These are phyloP conservation scores for Dryoscopus gambensis DNA, from an alignment of 2,113 vertebrate species.

Conservation along the genomic window DNA sequence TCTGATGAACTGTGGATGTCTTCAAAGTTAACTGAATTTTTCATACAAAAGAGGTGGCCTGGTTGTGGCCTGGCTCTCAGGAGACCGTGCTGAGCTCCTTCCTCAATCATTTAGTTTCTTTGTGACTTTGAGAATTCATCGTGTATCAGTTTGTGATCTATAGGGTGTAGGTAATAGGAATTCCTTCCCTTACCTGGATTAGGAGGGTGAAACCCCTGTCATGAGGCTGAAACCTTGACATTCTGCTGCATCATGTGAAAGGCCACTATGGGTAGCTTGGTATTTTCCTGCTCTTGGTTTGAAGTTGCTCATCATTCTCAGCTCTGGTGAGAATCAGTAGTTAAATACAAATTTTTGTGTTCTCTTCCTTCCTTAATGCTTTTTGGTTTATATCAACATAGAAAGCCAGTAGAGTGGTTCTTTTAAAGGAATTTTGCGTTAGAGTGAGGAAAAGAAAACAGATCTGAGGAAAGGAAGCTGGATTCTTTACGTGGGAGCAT, in stretches of 20 bases:
- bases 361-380: neutral
- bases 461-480: slow-evolving; percentile 29
- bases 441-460: neutral
- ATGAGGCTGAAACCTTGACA: neutral
- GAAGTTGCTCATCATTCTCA: neutral
- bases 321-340: neutral
- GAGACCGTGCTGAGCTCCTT: neutral
- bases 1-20: neutral
- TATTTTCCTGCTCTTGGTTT: neutral
- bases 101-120: neutral
- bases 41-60: neutral
- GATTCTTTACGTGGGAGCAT: slow-evolving; percentile 20
- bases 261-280: neutral
- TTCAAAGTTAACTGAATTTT: neutral
- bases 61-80: neutral
- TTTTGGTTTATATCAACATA: neutral
- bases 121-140: neutral
- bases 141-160: neutral
- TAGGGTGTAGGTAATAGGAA: neutral
- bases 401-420: neutral
- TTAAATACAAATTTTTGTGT: neutral
- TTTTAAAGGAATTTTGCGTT: neutral
- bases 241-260: neutral
- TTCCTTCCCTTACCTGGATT: neutral
- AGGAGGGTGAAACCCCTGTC: neutral